Conservation (phyloP, 2,797 vertebrate species). For the Tinamus major region DNA sequence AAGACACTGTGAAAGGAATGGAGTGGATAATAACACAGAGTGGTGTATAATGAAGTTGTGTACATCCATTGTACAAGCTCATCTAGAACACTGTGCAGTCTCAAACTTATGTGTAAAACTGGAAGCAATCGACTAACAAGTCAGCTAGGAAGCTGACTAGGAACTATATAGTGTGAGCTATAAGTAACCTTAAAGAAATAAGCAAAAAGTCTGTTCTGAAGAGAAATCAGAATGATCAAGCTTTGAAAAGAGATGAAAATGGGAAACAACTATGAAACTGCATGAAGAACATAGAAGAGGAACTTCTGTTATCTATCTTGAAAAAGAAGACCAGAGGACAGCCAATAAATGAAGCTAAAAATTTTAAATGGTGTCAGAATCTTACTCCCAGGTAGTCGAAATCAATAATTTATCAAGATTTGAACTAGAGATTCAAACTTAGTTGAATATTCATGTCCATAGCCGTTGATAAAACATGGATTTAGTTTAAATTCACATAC, state of each 20-base stretch:
- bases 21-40: background rate
- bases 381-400: background rate
- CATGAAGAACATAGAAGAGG: background rate
- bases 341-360: background rate
- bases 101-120: background rate
- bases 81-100: background rate
- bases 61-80: background rate
- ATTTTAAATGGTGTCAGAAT: background rate
- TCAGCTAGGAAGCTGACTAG: too few species aligned
- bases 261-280: background rate
- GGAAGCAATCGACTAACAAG: background rate
- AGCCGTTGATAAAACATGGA: background rate
- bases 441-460: background rate
- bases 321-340: background rate
- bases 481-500: background rate
- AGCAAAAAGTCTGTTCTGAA: background rate
- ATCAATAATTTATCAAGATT: background rate
- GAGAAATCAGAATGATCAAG: background rate
- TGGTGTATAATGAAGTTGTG: background rate
- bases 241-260: background rate
- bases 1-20: background rate
- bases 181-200: background rate
- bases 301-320: background rate
- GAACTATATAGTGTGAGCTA: too few species aligned
- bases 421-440: background rate